Base-by-base conservation (phyloP, 2,888 invertebrate species). In the Drosophila nr. perissopoda region DNA sequence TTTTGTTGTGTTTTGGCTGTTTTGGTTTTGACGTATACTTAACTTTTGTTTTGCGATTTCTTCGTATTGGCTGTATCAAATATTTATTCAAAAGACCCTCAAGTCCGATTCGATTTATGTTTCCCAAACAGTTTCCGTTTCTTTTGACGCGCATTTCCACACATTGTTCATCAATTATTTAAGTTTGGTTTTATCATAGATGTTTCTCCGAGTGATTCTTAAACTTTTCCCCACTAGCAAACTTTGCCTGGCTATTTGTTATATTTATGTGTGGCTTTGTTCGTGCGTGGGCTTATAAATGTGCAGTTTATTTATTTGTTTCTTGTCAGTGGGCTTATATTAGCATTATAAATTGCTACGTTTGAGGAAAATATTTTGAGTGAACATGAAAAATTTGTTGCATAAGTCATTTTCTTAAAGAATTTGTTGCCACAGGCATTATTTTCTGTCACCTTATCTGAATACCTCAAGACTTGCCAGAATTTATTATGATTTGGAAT, bases 71-170 rank as follows among this genome's bases (percentile, higher is more conserved):
- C 74, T 82, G 76, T 76, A 85, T 85, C 80, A 90, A 87, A 89
- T 89, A 87, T 87, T 89, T 87, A 87, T 90, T 76, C 72, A 75
- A 84, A 79, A 82, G 74, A 72, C 85, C 74, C 82, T 81, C 69
- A 87, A 76, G 81, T 84, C 72, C 81, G 64, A 85, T 69, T 73
- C 80, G 83, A 84, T 89, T 88, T 85, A 88, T 88, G 81, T 81
- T 86, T 83, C 83, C 79, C 66, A 33, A 68, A 74, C 73, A 70
- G 70, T 65, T 86, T 87, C 74, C 82, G 82, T 67, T 46, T 46
- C 52, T 69, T 65, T 80, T 76, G 72, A 82, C 70, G 79, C 76
- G 70, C 72, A 64, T 84, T 81, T 89, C 65, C 82, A 74, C 70
- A 70, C 77, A 52, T 48, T 36, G 49, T 70, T 79, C 88, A 82